A percentile compares a stretch with the other conserved stretches of the same genome.
Conservation (phyloP, 2,888 invertebrate genomes). For the Ectobius pallidus region DNA sequence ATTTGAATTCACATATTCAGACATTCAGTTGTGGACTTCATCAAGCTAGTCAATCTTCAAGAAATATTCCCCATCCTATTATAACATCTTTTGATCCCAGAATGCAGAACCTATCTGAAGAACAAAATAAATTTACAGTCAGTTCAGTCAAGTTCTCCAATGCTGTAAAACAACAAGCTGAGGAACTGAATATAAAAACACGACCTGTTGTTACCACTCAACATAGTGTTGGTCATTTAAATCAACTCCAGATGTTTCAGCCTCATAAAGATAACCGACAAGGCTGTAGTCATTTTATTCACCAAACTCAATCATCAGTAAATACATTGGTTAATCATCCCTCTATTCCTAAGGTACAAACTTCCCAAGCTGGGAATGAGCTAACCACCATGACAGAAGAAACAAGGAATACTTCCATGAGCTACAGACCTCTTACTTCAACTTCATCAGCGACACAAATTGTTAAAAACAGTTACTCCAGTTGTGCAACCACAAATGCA, state of each 20-base stretch:
- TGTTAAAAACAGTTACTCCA: slow-evolving; percentile 17
- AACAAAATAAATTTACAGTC: neutral
- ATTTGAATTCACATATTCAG: neutral
- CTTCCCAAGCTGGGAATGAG: neutral
- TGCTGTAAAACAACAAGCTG: neutral
- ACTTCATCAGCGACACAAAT: neutral
- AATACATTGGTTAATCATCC: neutral
- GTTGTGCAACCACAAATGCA: neutral
- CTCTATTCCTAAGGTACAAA: neutral
- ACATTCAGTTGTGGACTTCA: neutral
- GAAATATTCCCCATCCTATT: neutral
- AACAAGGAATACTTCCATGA: neutral
- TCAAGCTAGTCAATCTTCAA: neutral
- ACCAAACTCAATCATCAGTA: neutral
- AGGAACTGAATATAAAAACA: neutral
- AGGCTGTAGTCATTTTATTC: neutral
- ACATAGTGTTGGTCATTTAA: neutral
- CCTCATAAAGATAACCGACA: neutral
- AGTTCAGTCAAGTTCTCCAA: neutral
- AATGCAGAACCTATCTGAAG: too few species aligned
- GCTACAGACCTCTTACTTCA: slow-evolving; percentile 4
- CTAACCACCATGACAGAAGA: neutral
- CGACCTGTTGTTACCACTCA: neutral
- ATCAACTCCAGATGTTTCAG: neutral
- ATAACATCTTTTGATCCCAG: too few species aligned